These are phyloP conservation scores for Oeneis ivallda DNA, from an alignment of 2,888 invertebrate genomes.

Conservation along the genomic window DNA sequence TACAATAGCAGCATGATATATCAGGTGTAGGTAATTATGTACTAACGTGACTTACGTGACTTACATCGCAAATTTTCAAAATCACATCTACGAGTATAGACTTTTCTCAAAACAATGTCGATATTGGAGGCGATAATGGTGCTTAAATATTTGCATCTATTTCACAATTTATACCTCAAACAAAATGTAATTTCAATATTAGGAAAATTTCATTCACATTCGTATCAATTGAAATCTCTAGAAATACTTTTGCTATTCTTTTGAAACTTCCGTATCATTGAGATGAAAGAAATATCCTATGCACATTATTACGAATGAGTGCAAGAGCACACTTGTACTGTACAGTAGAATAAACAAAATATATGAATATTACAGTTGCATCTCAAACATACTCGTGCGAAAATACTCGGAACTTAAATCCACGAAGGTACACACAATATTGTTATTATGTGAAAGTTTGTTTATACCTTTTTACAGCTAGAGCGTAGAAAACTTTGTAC, in stretches of 20 bases:
- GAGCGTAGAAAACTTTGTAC: too few relatives aligned
- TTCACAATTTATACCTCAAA: slow-evolving; percentile 1
- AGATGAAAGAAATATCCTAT: neutral
- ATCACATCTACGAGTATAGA: too few relatives aligned
- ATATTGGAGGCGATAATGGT: too few relatives aligned
- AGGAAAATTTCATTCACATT: neutral
- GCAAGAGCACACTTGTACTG: neutral
- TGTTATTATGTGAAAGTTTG: too few relatives aligned
- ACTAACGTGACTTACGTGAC: too few relatives aligned
- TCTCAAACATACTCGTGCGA: neutral
- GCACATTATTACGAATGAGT: neutral
- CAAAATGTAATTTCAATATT: neutral
- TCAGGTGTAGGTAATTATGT: too few relatives aligned
- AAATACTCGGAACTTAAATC: too few relatives aligned
- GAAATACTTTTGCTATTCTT: neutral
- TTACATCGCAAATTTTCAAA: neutral
- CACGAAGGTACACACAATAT: too few relatives aligned
- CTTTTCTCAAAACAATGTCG: too few relatives aligned
- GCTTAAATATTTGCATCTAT: neutral
- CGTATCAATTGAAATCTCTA: too few relatives aligned
- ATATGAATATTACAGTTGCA: neutral
- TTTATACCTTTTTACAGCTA: too few relatives aligned
- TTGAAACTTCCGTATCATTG: neutral
- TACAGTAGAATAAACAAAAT: neutral
- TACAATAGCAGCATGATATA: too few relatives aligned